Evolutionary conservation across 1,140 invertebrate genomes (phyloP).

Genomic region (Drosophila ohnishii): DNA sequence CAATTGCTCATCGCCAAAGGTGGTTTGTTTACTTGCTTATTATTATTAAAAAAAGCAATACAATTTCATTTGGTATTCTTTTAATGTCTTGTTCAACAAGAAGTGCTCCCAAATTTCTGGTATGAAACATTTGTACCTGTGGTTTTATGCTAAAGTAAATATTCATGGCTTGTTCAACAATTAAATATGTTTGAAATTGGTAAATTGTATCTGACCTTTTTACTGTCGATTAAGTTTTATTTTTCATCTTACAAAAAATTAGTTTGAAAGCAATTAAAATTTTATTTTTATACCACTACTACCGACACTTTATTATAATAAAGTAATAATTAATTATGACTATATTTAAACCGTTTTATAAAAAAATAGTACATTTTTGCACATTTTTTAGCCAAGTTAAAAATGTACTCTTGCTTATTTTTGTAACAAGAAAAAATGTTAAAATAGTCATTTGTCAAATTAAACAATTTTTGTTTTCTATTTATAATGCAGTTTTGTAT

Average conservation of each 20-base stretch:
- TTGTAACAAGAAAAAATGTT: background rate
- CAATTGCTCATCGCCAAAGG: slow-evolving; percentile 18
- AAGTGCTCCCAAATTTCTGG: background rate
- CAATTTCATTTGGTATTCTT: background rate
- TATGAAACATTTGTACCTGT: background rate
- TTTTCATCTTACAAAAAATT: background rate
- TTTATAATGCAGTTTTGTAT: too few species aligned
- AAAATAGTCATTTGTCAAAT: too few species aligned
- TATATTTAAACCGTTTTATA: too few species aligned
- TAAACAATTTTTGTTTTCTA: too few species aligned
- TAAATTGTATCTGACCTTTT: background rate
- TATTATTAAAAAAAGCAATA: background rate
- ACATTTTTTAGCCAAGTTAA: background rate
- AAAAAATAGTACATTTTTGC: too few species aligned
- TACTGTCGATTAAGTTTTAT: too few species aligned
- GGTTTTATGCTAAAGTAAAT: background rate
- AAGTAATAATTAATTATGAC: too few species aligned
- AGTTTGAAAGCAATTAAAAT: too few species aligned
- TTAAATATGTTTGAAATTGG: background rate
- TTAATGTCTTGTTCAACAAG: slow-evolving; percentile 8
- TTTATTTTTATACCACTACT: too few species aligned
- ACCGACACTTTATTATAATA: too few species aligned
- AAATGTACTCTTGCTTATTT: background rate
- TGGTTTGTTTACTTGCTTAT: slow-evolving; percentile 2
- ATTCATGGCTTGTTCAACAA: background rate